phyloP scores from a whole-genome alignment of 2,888 invertebrate species.

The Cheilosia grossa region DNA sequence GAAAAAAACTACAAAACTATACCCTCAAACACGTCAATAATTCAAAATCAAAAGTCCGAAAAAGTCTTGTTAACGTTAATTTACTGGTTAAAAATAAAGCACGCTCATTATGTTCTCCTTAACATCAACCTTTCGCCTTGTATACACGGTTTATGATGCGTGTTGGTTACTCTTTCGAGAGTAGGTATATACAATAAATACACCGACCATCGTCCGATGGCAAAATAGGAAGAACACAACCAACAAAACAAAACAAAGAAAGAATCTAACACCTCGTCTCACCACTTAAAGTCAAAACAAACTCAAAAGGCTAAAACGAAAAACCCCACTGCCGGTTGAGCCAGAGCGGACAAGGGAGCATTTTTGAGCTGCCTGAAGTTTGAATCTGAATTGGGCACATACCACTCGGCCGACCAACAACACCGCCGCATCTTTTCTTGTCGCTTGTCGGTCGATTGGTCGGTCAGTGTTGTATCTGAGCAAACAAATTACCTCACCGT shows the following conservation, averaged over 20 bases:
- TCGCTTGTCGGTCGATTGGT: not conserved
- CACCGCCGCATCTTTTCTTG: constrained; percentile 60
- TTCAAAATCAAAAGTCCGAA: constrained; percentile 56
- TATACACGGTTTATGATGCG: constrained; percentile 47
- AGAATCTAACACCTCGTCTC: constrained; percentile 72
- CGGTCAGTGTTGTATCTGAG: constrained; percentile 50
- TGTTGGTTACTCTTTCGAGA: constrained; percentile 46
- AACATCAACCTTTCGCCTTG: constrained; percentile 44
- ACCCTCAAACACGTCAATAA: constrained; percentile 60
- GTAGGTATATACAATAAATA: not conserved
- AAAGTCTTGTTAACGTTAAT: constrained; percentile 71
- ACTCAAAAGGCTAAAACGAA: constrained; percentile 49
- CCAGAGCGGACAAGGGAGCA: constrained; percentile 9
- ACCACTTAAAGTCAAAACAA: constrained; percentile 72
- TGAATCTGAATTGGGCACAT: constrained; percentile 50
- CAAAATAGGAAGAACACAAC: constrained; percentile 39
- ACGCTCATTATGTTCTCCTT: constrained; percentile 63
- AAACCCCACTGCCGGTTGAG: constrained; percentile 4
- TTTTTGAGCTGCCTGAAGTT: constrained; percentile 20
- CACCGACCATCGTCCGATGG: constrained; percentile 13
- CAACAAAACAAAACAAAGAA: constrained; percentile 54
- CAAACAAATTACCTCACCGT: constrained; percentile 71
- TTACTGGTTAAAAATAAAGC: constrained; percentile 71
- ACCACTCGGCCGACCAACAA: constrained; percentile 60
- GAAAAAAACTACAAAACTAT: not conserved